Conservation (phyloP, 2,888 invertebrate species). For the Lasioglossum calceatum region DNA sequence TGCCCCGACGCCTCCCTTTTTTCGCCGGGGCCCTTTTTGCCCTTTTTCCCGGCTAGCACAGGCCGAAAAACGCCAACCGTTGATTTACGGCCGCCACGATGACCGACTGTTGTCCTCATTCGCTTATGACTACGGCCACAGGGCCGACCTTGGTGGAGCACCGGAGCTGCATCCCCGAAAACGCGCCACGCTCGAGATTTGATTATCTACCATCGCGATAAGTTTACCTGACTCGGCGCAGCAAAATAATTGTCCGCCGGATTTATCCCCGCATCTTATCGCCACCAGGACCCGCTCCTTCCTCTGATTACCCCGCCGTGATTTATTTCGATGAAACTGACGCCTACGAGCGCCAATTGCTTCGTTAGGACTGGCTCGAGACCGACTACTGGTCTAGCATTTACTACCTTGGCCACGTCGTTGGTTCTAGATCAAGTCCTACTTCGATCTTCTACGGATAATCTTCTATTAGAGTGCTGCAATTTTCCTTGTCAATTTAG, state of each 20-base stretch:
- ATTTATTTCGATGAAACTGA: conserved; percentile 21
- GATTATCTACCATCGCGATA: conserved; percentile 58
- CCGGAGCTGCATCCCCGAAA: conserved; percentile 13
- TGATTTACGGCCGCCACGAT: conserved; percentile 82
- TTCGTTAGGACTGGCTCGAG: not conserved
- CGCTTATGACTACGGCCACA: conserved; percentile 67
- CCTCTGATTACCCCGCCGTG: conserved; percentile 27
- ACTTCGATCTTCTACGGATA: not conserved
- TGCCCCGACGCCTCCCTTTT: conserved; percentile 75
- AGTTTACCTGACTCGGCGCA: conserved; percentile 47
- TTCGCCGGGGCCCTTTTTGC: conserved; percentile 55
- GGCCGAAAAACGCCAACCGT: conserved; percentile 79
- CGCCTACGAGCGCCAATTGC: not conserved
- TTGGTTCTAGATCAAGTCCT: not conserved
- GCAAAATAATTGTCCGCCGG: conserved; percentile 46
- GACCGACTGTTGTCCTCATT: conserved; percentile 83
- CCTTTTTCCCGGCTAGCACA: conserved; percentile 63
- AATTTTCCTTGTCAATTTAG: not conserved
- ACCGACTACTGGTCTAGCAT: not conserved
- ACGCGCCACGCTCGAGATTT: conserved; percentile 30
- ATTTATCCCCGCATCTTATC: conserved; percentile 31
- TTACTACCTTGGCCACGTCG: not conserved
- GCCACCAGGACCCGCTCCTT: conserved; percentile 18
- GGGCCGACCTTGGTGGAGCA: conserved; percentile 57
- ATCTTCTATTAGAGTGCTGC: not conserved